A percentile compares a stretch with the other conserved stretches of the same genome.
Conservation (phyloP, 2,113 vertebrate genomes). For the Otolemur garnettii region DNA sequence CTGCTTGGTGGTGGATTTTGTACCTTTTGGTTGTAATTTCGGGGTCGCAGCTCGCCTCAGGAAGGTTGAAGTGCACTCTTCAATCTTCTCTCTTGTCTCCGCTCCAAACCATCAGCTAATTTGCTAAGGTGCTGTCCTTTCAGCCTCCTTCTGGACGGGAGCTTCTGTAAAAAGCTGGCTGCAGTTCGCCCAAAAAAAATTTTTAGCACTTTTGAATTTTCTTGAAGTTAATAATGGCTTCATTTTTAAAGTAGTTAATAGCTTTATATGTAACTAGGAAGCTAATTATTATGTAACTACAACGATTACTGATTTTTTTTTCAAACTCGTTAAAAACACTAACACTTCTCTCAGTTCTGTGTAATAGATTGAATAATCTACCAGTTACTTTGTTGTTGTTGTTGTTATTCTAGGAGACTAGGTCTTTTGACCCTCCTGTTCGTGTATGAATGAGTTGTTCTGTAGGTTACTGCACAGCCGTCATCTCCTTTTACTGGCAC, state of each 20-base stretch:
- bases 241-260: not conserved
- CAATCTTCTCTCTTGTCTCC: no score
- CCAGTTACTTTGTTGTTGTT: not conserved
- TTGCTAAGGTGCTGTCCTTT: no score
- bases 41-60: no score
- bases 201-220: not conserved
- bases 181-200: no score
- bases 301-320: not conserved
- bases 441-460: accelerated
- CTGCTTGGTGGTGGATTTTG: no score
- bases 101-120: no score
- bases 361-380: not conserved
- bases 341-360: not conserved
- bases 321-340: not conserved
- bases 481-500: not conserved
- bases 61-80: no score
- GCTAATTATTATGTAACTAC: no score
- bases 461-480: not conserved
- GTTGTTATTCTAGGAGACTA: not conserved
- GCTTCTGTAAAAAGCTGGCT: no score
- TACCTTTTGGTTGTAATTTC: no score
- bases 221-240: not conserved
- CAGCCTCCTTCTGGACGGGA: no score
- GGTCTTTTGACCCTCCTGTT: not conserved
- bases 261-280: not conserved